Conservation (phyloP, 2,888 invertebrate species). For the Mechanitis mazaeus region DNA sequence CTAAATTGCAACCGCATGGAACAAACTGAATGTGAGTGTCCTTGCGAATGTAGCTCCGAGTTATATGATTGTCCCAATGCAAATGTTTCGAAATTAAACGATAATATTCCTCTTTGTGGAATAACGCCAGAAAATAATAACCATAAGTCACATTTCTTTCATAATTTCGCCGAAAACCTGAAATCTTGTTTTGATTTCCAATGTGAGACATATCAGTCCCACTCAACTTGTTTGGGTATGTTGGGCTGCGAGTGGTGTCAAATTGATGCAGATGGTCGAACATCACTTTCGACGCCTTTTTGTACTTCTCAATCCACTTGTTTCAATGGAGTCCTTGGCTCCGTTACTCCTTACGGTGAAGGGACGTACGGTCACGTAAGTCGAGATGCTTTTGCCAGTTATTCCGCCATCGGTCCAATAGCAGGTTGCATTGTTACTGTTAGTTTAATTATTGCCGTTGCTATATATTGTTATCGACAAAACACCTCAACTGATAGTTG, state of each 20-base stretch:
- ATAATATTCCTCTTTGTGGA: conserved; percentile 63
- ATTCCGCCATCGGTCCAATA: conserved; percentile 90
- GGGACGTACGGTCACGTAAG: conserved; percentile 74
- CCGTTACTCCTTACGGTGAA: conserved; percentile 88
- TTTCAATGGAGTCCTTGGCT: conserved; percentile 90
- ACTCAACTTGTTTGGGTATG: conserved; percentile 82
- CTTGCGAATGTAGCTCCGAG: conserved; percentile 89
- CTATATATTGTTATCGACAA: conserved; percentile 89
- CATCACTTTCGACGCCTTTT: conserved; percentile 81
- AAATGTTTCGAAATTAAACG: conserved; percentile 48
- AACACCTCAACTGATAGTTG: conserved; percentile 74
- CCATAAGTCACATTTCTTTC: conserved; percentile 68
- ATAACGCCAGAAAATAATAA: conserved; percentile 68
- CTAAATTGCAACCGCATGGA: conserved; percentile 96
- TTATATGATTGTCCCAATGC: conserved; percentile 57
- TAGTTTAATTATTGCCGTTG: conserved; percentile 86
- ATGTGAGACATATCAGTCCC: conserved; percentile 80
- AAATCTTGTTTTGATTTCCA: conserved; percentile 81
- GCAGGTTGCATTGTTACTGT: conserved; percentile 90
- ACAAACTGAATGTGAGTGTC: conserved; percentile 95
- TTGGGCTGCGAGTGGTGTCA: conserved; percentile 96
- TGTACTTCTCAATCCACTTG: conserved; percentile 89
- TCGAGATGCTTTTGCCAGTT: conserved; percentile 70
- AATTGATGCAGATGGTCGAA: conserved; percentile 84
- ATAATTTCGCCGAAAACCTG: conserved; percentile 72